These are phyloP conservation scores for Protosalanx chinensis DNA, from an alignment of 2,797 vertebrate species.

Conservation along the genomic window DNA sequence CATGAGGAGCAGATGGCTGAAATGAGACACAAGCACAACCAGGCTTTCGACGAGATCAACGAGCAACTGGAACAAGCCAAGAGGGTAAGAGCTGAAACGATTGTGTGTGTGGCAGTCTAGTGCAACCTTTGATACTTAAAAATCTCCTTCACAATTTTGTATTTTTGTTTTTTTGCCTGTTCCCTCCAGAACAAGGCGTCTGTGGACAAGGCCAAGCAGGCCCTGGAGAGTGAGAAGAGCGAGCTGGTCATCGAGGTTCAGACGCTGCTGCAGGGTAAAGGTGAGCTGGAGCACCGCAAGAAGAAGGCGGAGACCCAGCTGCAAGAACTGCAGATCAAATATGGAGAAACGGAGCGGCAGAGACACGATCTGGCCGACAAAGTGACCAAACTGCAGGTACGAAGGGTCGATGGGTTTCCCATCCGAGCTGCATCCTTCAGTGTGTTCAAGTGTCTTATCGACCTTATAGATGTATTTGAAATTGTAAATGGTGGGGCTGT, in stretches of 20 bases:
- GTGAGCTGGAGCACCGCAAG: slow-evolving; percentile 89
- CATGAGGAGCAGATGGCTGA: slow-evolving; percentile 91
- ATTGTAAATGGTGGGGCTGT: background rate
- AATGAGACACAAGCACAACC: slow-evolving; percentile 91
- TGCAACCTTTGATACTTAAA: background rate
- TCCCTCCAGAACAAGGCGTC: slow-evolving; percentile 83
- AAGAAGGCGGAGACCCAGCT: slow-evolving; percentile 91
- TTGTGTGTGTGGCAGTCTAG: background rate
- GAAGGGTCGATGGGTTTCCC: background rate
- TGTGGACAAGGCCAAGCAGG: slow-evolving; percentile 90
- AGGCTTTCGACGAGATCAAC: slow-evolving; percentile 89
- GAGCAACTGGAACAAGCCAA: slow-evolving; percentile 95
- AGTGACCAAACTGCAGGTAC: slow-evolving; percentile 86
- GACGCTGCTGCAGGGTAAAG: slow-evolving; percentile 83
- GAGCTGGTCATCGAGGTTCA: slow-evolving; percentile 90
- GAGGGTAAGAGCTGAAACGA: slow-evolving; percentile 68
- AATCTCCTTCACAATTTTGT: background rate
- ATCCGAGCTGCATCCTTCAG: too few species aligned
- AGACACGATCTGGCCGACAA: slow-evolving; percentile 81
- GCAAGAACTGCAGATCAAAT: slow-evolving; percentile 89
- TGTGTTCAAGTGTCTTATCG: background rate
- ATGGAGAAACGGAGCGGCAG: slow-evolving; percentile 81
- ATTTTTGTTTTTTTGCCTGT: slow-evolving; percentile 22
- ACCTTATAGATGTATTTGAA: too few species aligned
- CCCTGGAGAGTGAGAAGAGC: slow-evolving; percentile 85